A percentile compares a stretch with the other conserved stretches of the same genome.
Conservation (phyloP, 1,140 invertebrate genomes). For the Hyposmocoma kahamanoa region DNA sequence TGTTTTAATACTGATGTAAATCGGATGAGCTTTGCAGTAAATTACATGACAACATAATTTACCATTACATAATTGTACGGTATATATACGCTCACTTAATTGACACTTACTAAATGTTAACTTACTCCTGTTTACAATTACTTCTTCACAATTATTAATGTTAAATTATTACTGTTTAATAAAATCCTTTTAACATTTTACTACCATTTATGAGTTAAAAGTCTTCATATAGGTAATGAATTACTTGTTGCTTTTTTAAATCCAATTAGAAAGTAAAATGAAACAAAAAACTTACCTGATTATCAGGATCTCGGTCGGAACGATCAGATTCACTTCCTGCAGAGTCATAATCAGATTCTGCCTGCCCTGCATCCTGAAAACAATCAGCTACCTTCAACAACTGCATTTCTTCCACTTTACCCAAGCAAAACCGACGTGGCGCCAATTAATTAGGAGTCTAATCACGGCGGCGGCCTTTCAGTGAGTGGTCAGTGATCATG, state of each 20-base stretch:
- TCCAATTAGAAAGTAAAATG: constrained; percentile 1
- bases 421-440: constrained; percentile 28
- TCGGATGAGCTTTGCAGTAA: too few species aligned
- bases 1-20: too few species aligned
- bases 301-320: constrained; percentile 55
- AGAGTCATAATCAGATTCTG: constrained; percentile 61
- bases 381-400: constrained; percentile 54
- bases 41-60: too few species aligned
- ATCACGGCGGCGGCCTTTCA: constrained; percentile 37
- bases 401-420: constrained; percentile 40
- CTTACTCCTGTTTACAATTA: too few species aligned
- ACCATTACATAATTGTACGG: too few species aligned
- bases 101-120: too few species aligned
- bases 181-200: too few species aligned
- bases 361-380: constrained; percentile 57
- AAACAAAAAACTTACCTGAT: constrained; percentile 35
- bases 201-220: too few species aligned
- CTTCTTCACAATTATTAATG: too few species aligned
- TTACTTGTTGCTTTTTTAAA: not conserved
- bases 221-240: too few species aligned
- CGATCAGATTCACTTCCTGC: constrained; percentile 52
- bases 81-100: too few species aligned
- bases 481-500: constrained; percentile 53
- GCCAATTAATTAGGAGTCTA: constrained; percentile 37
- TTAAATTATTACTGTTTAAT: too few species aligned